Conservation (phyloP, 2,888 invertebrate genomes). For the Scaptomyza tumidula region DNA sequence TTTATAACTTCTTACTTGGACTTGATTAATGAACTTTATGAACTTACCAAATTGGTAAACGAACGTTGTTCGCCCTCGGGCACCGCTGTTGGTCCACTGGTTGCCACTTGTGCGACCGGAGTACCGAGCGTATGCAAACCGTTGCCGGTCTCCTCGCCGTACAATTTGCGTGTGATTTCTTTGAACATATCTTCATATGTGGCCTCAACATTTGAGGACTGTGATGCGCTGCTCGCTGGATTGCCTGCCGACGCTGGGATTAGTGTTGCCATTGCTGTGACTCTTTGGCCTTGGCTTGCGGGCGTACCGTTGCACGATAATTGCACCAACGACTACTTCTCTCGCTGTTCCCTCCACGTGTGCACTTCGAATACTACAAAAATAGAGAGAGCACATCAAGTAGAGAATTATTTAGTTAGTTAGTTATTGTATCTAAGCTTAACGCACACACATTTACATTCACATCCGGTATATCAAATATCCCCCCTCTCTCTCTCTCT, state of each 20-base stretch:
- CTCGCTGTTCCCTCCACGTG: conserved; percentile 71
- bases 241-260: conserved; percentile 78
- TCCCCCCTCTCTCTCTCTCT: conserved; percentile 33
- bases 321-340: conserved; percentile 66
- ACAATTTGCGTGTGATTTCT: conserved; percentile 95
- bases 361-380: conserved; percentile 75
- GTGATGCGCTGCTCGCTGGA: conserved; percentile 59
- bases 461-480: conserved; percentile 67
- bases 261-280: conserved; percentile 84
- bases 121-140: conserved; percentile 85
- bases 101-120: conserved; percentile 85
- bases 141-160: conserved; percentile 90
- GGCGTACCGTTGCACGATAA: conserved; percentile 58
- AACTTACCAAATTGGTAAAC: conserved; percentile 84
- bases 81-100: conserved; percentile 84
- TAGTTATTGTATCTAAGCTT: conserved; percentile 53
- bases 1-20: neutral
- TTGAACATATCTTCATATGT: conserved; percentile 87
- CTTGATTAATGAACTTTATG: neutral
- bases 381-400: conserved; percentile 5
- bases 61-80: conserved; percentile 85
- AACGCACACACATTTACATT: conserved; percentile 15
- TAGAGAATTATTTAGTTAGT: conserved; percentile 11
- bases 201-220: conserved; percentile 85
- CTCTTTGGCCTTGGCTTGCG: conserved; percentile 69